These are phyloP conservation scores for Calameuta filiformis DNA, from an alignment of 2,888 invertebrate species.

Conservation along the genomic window DNA sequence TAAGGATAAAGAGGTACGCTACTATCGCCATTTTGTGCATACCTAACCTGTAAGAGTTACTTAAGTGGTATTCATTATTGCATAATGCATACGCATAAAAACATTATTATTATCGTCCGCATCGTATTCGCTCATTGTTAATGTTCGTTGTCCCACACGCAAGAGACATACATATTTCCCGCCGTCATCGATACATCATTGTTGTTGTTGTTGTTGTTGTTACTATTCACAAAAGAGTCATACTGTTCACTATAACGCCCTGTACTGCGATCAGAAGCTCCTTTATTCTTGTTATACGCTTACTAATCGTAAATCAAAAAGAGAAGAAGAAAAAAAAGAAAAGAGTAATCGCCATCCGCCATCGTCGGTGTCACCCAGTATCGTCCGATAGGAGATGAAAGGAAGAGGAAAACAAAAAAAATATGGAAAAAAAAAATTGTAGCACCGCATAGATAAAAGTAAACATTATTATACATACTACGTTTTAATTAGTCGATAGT, in stretches of 20 bases:
- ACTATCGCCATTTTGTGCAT: too few relatives aligned
- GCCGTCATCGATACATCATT: slow-evolving; percentile 30
- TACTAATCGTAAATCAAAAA: neutral
- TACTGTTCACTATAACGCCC: neutral
- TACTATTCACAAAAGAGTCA: slow-evolving; percentile 15
- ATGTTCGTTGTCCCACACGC: slow-evolving; percentile 30
- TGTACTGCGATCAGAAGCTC: neutral
- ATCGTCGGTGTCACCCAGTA: neutral
- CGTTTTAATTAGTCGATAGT: neutral
- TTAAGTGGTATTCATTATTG: neutral
- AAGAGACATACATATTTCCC: slow-evolving; percentile 16
- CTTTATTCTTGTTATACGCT: neutral
- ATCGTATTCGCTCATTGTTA: slow-evolving; percentile 25
- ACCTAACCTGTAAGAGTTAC: neutral
- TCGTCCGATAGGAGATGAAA: neutral
- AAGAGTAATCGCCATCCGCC: neutral
- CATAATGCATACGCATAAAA: neutral
- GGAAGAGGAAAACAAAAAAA: neutral
- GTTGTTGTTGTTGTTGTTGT: slow-evolving; percentile 43
- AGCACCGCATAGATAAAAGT: neutral
- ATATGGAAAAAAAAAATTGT: neutral
- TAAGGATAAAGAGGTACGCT: too few relatives aligned
- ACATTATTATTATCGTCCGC: slow-evolving; percentile 25
- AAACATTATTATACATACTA: neutral
- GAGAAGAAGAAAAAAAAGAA: neutral